Evolutionary conservation across 2,888 invertebrate genomes (phyloP), one percentile per base, ranked within the genome.

Genomic region (Drosophila aldrichi): DNA sequence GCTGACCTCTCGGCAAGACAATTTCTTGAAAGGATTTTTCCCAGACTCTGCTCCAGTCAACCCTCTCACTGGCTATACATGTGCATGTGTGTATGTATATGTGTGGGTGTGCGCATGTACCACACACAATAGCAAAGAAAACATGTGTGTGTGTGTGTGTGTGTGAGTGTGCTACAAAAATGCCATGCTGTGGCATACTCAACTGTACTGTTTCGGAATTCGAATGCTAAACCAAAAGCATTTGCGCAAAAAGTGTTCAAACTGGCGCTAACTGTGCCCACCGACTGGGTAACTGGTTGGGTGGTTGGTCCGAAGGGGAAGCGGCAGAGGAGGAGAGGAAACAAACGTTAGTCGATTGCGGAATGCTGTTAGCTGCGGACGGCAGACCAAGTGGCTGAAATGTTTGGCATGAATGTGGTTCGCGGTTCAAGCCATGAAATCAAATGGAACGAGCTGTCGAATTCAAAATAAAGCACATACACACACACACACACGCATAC

Each of bases 151-250:
- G 44, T 78, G 58, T 70, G 74, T 77, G 59, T 49, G 25, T 49
- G 58, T 71, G 46, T 61, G 44, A 74, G 58, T 70, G 74, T 65
- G 52, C 64, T 68, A 64, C 74, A 85, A 79, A 88, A 85, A 84
- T 85, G 74, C 82, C 89, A 89, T 88, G 46, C 57, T 69, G 38
- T 82, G 77, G 81, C 88, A 82, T 89, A 85, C 84, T 89, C 84
- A 85, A 85, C 84, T 85, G 84, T 85, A 85, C 84, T 84, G 88
- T 82, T 77, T 66, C 72, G 84, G 84, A 84, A 84, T 84, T 84
- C 82, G 86, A 88, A 82, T 74, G 85, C 65, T 77, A 68, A 82
- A 83, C 87, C 82, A 74, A 88, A 83, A 80, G 74, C 88, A 83
- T 88, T 88, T 78, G 67, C 58, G 82, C 88, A 77, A 89, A 84